Percentiles rank a stretch among this genome's conserved stretches.
phyloP scores from a whole-genome alignment of 2,888 invertebrate species.

The Chrysina gloriosa region DNA sequence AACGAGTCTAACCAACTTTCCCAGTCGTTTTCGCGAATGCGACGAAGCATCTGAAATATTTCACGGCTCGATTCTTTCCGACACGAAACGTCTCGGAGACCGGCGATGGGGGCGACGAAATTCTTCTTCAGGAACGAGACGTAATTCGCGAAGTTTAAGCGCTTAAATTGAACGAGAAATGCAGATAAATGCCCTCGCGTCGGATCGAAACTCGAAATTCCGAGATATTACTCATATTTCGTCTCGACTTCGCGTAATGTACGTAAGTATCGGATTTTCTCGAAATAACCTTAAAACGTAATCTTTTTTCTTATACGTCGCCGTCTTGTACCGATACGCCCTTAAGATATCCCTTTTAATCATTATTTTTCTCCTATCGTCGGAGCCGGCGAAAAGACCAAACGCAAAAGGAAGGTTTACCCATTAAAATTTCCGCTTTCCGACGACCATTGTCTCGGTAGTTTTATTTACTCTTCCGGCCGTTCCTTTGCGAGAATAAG shows the following conservation, averaged over 20 bases:
- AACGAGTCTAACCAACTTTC: slow-evolving; percentile 23
- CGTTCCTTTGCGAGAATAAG: too few relatives aligned
- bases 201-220: neutral
- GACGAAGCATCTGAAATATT: slow-evolving; percentile 32
- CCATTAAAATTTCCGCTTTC: too few relatives aligned
- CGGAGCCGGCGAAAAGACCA: too few relatives aligned
- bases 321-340: too few relatives aligned
- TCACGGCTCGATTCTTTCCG: slow-evolving; percentile 23
- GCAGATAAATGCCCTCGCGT: neutral
- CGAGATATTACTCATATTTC: neutral
- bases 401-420: too few relatives aligned
- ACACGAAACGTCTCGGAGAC: neutral
- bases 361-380: too few relatives aligned
- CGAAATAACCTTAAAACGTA: too few relatives aligned
- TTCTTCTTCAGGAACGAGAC: neutral
- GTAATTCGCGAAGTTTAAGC: slow-evolving; percentile 26
- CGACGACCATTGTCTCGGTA: too few relatives aligned
- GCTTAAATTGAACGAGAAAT: slow-evolving; percentile 28
- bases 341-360: too few relatives aligned
- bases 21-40: slow-evolving; percentile 27
- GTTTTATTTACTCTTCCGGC: too few relatives aligned
- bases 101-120: neutral
- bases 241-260: neutral
- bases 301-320: too few relatives aligned
- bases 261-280: neutral